Evolutionary conservation across 2,113 vertebrate species (phyloP), one percentile per base, ranked within the genome.

Genomic region (Apodemus sylvaticus): DNA sequence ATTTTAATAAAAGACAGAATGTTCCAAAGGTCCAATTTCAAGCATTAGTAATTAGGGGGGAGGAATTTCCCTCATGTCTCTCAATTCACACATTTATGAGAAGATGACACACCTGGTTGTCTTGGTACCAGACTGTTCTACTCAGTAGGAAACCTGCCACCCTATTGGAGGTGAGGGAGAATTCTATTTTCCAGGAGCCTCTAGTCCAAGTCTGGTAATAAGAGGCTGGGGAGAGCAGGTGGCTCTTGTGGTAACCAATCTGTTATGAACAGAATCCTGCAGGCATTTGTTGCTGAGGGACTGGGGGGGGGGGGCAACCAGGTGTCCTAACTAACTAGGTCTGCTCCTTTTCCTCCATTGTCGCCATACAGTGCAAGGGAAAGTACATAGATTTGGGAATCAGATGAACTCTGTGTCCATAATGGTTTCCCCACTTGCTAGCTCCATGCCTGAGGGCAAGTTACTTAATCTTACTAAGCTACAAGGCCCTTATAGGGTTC

Each of bases 71-170:
- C 60, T 92, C 94, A 86, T 92, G 94, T 85, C 81, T 92, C 90
- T 97, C 93, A 96, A 81, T 96, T 98, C 96, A 95, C 97, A 97
- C 97, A 95, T 96, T 96, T 96, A 95, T 98, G 97, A 96, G 90
- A 97, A 93, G 88, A 96, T 93, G 71, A 92, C 88, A 96, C 92
- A 98, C 88, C 94, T 98, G 96, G 90, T 94, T 92, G 83, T 96
- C 94, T 94, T 92, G 79, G 81, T 94, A 96, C 76, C 90, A 96
- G 90, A 92, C 71, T 96, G 95, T 96, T 92, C 90, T 94, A 73
- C 66, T 77, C 48, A 86, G 96, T 86, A 53, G 60, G 90, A 55
- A 92, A 51, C 10, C 86, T 93, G 92, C 53, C 85, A 94, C 76
- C 42, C 68, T 92, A 73, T n/a, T 77, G 66, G 79, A 92, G 90